phyloP scores from a whole-genome alignment of 2,888 invertebrate species.

The Xylocampa areola region DNA sequence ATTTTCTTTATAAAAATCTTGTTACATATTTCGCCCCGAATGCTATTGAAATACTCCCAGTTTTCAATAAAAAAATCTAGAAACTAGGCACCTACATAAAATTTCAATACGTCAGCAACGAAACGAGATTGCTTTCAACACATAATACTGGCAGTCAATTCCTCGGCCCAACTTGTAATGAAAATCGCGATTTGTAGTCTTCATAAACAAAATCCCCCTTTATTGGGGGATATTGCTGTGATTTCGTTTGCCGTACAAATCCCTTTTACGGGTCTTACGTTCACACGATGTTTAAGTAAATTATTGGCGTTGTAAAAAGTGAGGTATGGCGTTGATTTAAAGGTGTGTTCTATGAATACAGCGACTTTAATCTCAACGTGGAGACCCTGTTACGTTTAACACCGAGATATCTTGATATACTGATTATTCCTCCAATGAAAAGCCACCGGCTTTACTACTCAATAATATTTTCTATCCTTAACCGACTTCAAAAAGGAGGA shows the following conservation, averaged over 20 bases:
- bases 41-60: slow-evolving; percentile 4
- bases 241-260: slow-evolving; percentile 75
- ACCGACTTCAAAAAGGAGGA: too few species aligned
- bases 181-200: slow-evolving; percentile 85
- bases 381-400: too few species aligned
- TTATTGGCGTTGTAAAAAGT: slow-evolving; percentile 49
- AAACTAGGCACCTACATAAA: slow-evolving; percentile 36
- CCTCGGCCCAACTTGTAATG: slow-evolving; percentile 73
- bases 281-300: slow-evolving; percentile 56
- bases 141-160: slow-evolving; percentile 83
- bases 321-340: slow-evolving; percentile 24
- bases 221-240: slow-evolving; percentile 80
- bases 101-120: slow-evolving; percentile 53
- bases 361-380: too few species aligned
- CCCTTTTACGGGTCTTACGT: slow-evolving; percentile 45
- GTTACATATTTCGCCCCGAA: slow-evolving; percentile 3
- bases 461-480: too few species aligned
- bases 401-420: too few species aligned
- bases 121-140: slow-evolving; percentile 81
- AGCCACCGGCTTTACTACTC: too few species aligned
- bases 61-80: slow-evolving; percentile 38
- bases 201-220: slow-evolving; percentile 87
- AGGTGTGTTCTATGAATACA: slow-evolving; percentile 16
- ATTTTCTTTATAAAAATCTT: too few species aligned
- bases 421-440: too few species aligned